A percentile compares a stretch with the other conserved stretches of the same genome.
phyloP scores from a whole-genome alignment of 1,140 invertebrate species.

The Zaprionus taronus region DNA sequence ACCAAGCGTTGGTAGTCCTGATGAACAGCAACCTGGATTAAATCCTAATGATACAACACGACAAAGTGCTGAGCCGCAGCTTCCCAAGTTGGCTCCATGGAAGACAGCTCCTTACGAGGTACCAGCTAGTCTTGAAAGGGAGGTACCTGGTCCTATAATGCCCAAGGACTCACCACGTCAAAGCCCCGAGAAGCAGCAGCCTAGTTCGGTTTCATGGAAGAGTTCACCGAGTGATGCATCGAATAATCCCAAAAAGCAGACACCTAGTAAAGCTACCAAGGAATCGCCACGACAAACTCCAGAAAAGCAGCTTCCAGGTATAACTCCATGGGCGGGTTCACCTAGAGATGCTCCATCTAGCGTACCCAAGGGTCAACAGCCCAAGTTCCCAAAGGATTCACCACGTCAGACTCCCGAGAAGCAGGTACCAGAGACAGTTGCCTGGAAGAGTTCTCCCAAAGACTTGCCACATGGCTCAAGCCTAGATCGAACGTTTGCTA shows the following conservation, averaged over 20 bases:
- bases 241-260: slow-evolving; percentile 13
- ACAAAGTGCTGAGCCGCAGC: background rate
- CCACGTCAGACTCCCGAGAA: slow-evolving; percentile 30
- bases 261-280: background rate
- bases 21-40: background rate
- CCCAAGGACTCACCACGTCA: slow-evolving; percentile 15
- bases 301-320: background rate
- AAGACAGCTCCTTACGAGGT: background rate
- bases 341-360: background rate
- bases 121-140: background rate
- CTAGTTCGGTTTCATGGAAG: background rate
- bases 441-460: slow-evolving; percentile 4
- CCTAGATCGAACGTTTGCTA: background rate
- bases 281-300: slow-evolving; percentile 8
- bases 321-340: background rate
- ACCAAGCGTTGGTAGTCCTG: background rate
- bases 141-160: background rate
- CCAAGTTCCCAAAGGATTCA: slow-evolving; percentile 2
- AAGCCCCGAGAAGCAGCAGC: slow-evolving; percentile 1
- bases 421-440: background rate
- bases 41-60: background rate
- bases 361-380: background rate
- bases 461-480: background rate
- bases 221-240: background rate
- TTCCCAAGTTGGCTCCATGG: background rate